These are phyloP conservation scores for Protosalanx chinensis DNA, from an alignment of 2,797 vertebrate genomes.

Conservation along the genomic window DNA sequence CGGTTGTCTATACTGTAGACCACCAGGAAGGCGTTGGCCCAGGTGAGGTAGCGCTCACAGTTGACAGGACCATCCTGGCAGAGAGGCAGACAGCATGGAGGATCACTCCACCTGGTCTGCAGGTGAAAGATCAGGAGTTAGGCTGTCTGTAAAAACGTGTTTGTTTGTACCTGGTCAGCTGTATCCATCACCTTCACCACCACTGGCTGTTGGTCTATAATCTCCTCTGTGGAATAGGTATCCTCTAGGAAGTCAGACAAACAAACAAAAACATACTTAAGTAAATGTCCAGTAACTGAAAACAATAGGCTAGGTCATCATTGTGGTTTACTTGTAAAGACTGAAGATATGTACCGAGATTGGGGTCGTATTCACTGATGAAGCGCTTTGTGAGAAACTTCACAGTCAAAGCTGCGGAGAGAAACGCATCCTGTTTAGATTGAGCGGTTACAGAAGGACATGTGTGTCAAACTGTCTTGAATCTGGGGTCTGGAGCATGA, in stretches of 20 bases:
- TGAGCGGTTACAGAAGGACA: neutral
- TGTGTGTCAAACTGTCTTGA: neutral
- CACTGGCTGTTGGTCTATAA: constrained; percentile 85
- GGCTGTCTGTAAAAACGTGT: neutral
- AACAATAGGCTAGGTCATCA: neutral
- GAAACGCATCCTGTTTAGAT: constrained; percentile 32
- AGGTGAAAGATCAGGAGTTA: neutral
- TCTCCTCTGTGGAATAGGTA: constrained; percentile 85
- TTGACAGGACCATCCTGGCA: constrained; percentile 80
- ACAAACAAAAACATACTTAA: neutral
- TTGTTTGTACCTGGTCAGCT: constrained; percentile 80
- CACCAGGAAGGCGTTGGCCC: constrained; percentile 86
- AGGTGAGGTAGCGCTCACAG: constrained; percentile 85
- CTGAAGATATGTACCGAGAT: constrained; percentile 77
- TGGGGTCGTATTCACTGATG: constrained; percentile 87
- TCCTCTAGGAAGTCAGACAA: constrained; percentile 73
- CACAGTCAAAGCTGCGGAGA: constrained; percentile 81
- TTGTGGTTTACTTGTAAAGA: neutral
- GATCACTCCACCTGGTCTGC: neutral
- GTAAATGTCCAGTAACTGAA: neutral
- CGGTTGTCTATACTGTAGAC: constrained; percentile 86
- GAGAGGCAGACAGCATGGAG: neutral
- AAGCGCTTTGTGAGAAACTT: constrained; percentile 94
- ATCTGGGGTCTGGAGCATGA: constrained; percentile 39
- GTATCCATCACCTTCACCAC: constrained; percentile 92